Evolutionary conservation across 2,113 vertebrate genomes (phyloP), one percentile per base, ranked within the genome.

Genomic region (Cyrtonyx montezumae): DNA sequence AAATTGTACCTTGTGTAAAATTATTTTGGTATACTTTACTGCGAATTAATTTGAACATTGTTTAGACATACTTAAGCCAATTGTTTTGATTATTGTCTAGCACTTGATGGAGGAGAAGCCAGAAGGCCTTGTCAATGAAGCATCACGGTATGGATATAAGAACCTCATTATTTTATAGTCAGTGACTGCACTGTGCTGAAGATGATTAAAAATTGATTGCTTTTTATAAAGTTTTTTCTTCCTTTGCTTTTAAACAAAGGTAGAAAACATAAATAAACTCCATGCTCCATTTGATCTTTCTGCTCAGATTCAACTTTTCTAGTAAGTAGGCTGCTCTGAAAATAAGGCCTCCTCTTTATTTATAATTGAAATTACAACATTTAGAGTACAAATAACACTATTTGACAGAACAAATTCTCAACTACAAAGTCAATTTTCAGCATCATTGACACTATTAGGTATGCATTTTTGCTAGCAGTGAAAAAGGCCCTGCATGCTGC

Each of bases 121-220:
- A 37, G 98, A 98, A 36, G 99, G 98, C 43, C 98, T 99, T 81
- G 91, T 98, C 91, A 99, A 98, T 97, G 99, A 99, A 98, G 99
- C 99, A 87, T 97, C 98, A 84, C 98, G 99, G 99, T 99, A 98
- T 90, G 96, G 65, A 55, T 94, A 9, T 78, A 28, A 28, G 46
- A 58, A 63, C 62, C 62, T 75, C 9, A 78, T 74, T 82, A n/a
- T 45, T 79, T 22, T 34, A 45, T 9, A 51, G 18, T 75, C 79
- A 70, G n/a, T 13, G 76, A 9, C 34, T 74, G 21, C 1, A 1
- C 19, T 91, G 12, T 49, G 8, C 43, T 43, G 18, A 81, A 75
- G 19, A 71, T 74, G 2, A 36, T 45, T 56, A 51, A 9, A 74
- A 92, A 34, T 84, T 9, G 5, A 4, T 55, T 46, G 5, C 79